Evolutionary conservation across 2,797 vertebrate species (phyloP).

Genomic region (Mormyrops boulengeri): DNA sequence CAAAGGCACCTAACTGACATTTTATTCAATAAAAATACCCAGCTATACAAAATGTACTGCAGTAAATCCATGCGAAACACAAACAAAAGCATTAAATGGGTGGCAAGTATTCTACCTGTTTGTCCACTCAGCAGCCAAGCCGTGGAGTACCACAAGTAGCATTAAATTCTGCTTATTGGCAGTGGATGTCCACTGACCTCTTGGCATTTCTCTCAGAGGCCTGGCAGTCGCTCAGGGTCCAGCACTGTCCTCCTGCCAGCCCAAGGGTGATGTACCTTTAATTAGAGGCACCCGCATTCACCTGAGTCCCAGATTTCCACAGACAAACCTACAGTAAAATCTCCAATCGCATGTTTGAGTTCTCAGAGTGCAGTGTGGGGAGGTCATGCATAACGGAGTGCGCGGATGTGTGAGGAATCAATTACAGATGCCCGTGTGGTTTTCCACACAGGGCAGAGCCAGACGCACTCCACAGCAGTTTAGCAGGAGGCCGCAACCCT

Average conservation of each 20-base stretch:
- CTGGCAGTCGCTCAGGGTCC: slow-evolving; percentile 36
- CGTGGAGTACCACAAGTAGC: neutral
- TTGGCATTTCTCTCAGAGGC: slow-evolving; percentile 33
- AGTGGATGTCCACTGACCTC: neutral
- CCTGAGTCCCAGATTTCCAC: slow-evolving; percentile 42
- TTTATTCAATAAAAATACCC: neutral
- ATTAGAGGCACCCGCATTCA: slow-evolving; percentile 51
- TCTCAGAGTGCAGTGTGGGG: neutral
- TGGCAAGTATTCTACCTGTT: neutral
- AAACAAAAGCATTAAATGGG: neutral
- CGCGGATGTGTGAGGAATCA: slow-evolving; percentile 43
- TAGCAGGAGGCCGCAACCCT: neutral
- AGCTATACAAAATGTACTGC: neutral
- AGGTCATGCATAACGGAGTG: slow-evolving; percentile 17
- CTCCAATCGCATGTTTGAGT: slow-evolving; percentile 33
- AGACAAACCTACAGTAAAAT: slow-evolving; percentile 47
- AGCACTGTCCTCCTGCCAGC: slow-evolving; percentile 30
- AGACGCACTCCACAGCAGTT: neutral
- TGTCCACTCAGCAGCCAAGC: neutral
- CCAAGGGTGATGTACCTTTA: slow-evolving; percentile 50
- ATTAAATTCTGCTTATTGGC: neutral
- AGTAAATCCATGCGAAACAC: neutral
- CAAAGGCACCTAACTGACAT: neutral
- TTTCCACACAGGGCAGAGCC: neutral
- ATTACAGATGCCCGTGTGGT: slow-evolving; percentile 36